A percentile compares a stretch with the other conserved stretches of the same genome.
These are phyloP conservation scores for Meghimatium bilineatum DNA, from an alignment of 2,888 invertebrate species.

Conservation along the genomic window DNA sequence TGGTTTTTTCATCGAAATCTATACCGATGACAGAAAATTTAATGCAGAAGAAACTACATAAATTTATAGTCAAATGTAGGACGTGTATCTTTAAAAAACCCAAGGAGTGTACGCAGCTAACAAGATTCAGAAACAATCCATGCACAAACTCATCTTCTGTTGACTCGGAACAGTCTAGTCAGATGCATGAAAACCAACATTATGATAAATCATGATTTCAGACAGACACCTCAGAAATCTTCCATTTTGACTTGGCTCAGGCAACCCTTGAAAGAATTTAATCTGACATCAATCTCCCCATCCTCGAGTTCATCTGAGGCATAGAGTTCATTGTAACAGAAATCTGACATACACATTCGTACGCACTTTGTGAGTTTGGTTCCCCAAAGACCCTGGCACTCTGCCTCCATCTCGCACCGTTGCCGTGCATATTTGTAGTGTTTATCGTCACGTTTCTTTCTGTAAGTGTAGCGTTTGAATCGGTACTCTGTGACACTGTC, in stretches of 20 bases:
- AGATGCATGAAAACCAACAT: too few relatives aligned
- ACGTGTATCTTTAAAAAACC: too few relatives aligned
- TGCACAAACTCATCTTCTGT: too few relatives aligned
- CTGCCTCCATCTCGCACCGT: conserved; percentile 67
- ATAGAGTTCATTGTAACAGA: conserved; percentile 72
- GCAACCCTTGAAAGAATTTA: conserved; percentile 76
- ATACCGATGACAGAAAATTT: too few relatives aligned
- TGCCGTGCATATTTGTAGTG: conserved; percentile 65
- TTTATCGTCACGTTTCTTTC: conserved; percentile 62
- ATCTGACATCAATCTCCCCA: conserved; percentile 74
- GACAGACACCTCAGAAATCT: conserved; percentile 15
- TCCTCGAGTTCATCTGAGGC: conserved; percentile 72
- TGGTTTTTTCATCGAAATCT: too few relatives aligned
- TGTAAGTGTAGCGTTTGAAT: conserved; percentile 53
- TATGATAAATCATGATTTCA: background rate
- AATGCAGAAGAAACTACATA: too few relatives aligned
- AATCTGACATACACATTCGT: conserved; percentile 67
- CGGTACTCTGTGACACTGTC: conserved; percentile 39
- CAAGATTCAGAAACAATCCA: too few relatives aligned
- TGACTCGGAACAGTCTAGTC: too few relatives aligned
- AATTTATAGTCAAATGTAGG: too few relatives aligned
- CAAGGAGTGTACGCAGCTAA: too few relatives aligned
- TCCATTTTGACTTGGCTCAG: conserved; percentile 55
- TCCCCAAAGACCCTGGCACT: conserved; percentile 65
- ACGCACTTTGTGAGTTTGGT: conserved; percentile 69